phyloP scores from a whole-genome alignment of 2,113 vertebrate genomes.

The Pithys albifrons region DNA sequence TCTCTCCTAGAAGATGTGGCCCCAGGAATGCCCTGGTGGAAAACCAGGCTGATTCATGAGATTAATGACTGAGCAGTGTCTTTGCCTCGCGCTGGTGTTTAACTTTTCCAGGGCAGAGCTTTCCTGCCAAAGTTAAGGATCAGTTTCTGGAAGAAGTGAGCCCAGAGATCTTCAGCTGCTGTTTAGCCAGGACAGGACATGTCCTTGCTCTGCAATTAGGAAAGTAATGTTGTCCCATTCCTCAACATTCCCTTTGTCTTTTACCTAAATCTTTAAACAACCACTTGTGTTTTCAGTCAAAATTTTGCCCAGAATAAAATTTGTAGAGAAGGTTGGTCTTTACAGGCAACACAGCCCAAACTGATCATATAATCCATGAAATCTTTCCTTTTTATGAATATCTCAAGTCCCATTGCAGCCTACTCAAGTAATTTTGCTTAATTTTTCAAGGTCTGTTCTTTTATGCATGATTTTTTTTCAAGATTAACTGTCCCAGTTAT shows the following conservation, averaged over 20 bases:
- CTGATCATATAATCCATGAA: neutral
- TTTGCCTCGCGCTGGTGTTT: neutral
- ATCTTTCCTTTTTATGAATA: neutral
- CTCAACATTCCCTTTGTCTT: neutral
- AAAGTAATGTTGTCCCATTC: neutral
- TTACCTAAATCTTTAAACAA: neutral
- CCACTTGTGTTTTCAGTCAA: neutral
- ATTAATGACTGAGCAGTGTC: neutral
- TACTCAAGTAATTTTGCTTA: constrained; percentile 8
- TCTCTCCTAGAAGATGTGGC: neutral
- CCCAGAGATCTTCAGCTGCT: neutral
- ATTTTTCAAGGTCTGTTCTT: constrained; percentile 20
- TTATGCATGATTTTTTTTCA: neutral
- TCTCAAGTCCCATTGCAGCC: neutral
- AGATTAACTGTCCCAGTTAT: neutral
- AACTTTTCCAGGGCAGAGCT: neutral
- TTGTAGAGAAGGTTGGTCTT: neutral
- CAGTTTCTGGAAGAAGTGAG: neutral
- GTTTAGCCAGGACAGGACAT: neutral
- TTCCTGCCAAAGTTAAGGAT: neutral
- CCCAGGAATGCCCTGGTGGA: neutral
- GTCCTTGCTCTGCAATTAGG: neutral
- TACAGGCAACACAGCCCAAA: neutral
- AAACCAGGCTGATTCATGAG: neutral
- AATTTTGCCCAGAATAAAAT: neutral